These are phyloP conservation scores for Nemoura dubitans DNA, from an alignment of 2,888 invertebrate species.

Conservation along the genomic window DNA sequence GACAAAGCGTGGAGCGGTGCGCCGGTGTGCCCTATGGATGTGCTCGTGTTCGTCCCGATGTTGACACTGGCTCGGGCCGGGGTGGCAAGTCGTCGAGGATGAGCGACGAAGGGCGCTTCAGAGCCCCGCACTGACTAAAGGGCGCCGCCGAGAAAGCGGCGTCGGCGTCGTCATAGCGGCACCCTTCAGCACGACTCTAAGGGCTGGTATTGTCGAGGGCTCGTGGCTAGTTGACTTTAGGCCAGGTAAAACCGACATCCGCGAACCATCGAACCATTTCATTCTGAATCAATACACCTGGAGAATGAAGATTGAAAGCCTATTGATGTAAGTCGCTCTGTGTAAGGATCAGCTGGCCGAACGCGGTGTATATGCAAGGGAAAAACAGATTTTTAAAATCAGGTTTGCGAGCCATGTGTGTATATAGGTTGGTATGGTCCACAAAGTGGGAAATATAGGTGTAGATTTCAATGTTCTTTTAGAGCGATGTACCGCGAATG, in stretches of 20 bases:
- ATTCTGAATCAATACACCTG: conserved; percentile 38
- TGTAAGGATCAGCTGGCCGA: conserved; percentile 22
- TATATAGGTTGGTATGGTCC: neutral
- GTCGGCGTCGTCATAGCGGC: too few relatives aligned
- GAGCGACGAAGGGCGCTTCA: too few relatives aligned
- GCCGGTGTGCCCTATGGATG: too few relatives aligned
- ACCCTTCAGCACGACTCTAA: too few relatives aligned
- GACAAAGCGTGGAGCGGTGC: neutral
- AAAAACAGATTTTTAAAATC: conserved; percentile 34
- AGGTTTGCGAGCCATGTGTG: neutral
- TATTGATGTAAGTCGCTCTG: neutral
- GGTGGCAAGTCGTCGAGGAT: neutral
- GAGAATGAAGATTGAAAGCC: conserved; percentile 2
- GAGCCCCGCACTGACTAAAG: too few relatives aligned
- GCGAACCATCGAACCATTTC: conserved; percentile 14
- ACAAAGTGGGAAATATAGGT: conserved; percentile 32
- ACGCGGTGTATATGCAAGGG: conserved; percentile 10
- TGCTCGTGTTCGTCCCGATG: neutral
- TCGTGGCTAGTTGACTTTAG: neutral
- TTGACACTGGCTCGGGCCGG: neutral
- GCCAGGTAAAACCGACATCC: conserved; percentile 16
- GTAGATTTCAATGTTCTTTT: conserved; percentile 33
- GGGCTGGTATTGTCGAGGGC: neutral
- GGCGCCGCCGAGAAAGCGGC: too few relatives aligned
- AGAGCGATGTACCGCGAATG: conserved; percentile 27